Evolutionary conservation across 2,113 vertebrate genomes (phyloP), one percentile per base, ranked within the genome.

Genomic region (Equus przewalskii): DNA sequence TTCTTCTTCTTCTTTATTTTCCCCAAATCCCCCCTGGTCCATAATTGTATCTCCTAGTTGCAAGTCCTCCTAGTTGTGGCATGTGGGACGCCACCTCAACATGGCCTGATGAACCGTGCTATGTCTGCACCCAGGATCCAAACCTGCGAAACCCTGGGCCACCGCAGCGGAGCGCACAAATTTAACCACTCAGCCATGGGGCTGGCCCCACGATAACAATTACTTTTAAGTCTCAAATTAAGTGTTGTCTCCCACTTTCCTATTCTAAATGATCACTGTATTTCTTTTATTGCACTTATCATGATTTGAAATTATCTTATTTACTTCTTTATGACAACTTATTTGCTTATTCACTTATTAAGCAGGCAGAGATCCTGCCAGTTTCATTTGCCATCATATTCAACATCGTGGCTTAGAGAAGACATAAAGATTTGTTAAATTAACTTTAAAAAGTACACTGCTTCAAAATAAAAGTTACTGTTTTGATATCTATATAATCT

Each of bases 401-500:
- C 81, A 80, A 81, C 14, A 82, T 54, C 18, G n/a, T 69, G 28
- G n/a, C 28, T 89, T 87, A 69, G 2, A 89, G 56, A 92, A 79
- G 26, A 75, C 56, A 62, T 14, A 82, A 83, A 85, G n/a, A 65
- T 75, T 94, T 86, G 24, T 87, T 82, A 72, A 89, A 75, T 73
- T 64, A 87, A 82, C 28, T 91, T 28, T 41, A 91, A 67, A 93
- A 69, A 41, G 22, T 81, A 54, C 2, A 28, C 3, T 70, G 15
- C 15, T 95, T 22, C 18, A 54, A 86, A 98, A 93, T 89, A 83
- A 96, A 79, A 79, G 64, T 56, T 62, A 92, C 7, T 93, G 36
- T 41, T 95, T 76, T 90, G 72, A 72, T 36, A 95, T 0, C 13
- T 78, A 93, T 65, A 44, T 83, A 82, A 62, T 60, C 65, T 21